Percentiles rank a stretch among this genome's conserved stretches.
phyloP scores from a whole-genome alignment of 2,888 invertebrate genomes.

The Clistopyga incitator region DNA sequence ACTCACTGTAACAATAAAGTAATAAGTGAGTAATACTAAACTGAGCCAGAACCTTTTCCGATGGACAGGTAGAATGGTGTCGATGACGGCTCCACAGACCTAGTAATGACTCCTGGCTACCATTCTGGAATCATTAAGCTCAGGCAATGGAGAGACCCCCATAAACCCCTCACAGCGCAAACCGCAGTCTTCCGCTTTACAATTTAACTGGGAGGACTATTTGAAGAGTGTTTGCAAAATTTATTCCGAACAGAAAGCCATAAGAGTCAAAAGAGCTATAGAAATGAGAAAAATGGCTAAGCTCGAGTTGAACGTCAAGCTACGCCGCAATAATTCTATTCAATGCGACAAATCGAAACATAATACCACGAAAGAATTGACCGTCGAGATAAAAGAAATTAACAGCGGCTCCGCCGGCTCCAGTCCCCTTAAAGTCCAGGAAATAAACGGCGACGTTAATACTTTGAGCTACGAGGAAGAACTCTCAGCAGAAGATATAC shows the following conservation, averaged over 20 bases:
- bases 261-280: conserved; percentile 93
- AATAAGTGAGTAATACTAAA: neutral
- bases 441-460: conserved; percentile 80
- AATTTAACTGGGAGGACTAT: no score
- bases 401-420: conserved; percentile 67
- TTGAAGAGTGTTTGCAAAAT: conserved; percentile 94
- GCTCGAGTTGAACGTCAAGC: conserved; percentile 85
- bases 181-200: conserved; percentile 90
- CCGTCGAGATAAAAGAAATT: conserved; percentile 40
- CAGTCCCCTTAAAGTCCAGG: conserved; percentile 80
- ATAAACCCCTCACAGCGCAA: conserved; percentile 86
- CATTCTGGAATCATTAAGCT: neutral
- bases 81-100: neutral
- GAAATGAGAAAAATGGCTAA: conserved; percentile 93
- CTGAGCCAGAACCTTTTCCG: no score
- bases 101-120: neutral
- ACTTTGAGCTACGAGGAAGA: conserved; percentile 86
- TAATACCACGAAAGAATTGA: conserved; percentile 73
- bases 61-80: no score
- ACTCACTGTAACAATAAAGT: neutral
- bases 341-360: conserved; percentile 66
- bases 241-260: conserved; percentile 94
- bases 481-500: conserved; percentile 94
- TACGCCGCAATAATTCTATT: conserved; percentile 73
- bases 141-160: neutral